Conservation (phyloP, 2,797 vertebrate genomes). For the Rhadinocentrus ornatus region DNA sequence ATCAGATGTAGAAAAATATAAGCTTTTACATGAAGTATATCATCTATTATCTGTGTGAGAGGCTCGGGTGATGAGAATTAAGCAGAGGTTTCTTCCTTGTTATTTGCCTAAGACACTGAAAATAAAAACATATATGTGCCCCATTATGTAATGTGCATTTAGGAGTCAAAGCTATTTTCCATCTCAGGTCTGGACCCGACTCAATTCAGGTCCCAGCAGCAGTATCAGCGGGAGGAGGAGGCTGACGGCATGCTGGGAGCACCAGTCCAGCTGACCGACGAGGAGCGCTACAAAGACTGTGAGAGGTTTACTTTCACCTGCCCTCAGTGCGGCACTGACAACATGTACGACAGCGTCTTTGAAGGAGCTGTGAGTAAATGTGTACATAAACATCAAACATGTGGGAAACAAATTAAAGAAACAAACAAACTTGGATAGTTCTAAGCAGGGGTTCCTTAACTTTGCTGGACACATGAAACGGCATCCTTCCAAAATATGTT, state of each 20-base stretch:
- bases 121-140: not conserved
- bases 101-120: not conserved
- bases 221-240: conserved; percentile 93
- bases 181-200: conserved; percentile 91
- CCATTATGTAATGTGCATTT: not conserved
- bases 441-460: not conserved
- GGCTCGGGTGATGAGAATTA: no score
- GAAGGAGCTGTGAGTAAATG: conserved; percentile 88
- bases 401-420: not conserved
- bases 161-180: not conserved
- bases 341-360: conserved; percentile 93
- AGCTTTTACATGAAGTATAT: no score
- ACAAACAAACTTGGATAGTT: not conserved
- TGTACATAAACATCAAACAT: not conserved
- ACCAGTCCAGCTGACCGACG: conserved; percentile 91
- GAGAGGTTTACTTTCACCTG: conserved; percentile 93
- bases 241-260: conserved; percentile 88
- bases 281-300: conserved; percentile 94
- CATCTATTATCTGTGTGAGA: no score
- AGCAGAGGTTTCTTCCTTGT: not conserved
- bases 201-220: conserved; percentile 91
- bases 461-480: not conserved
- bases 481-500: not conserved
- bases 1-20: no score
- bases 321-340: conserved; percentile 90